Percentiles rank a stretch among this genome's conserved stretches.
Conservation (phyloP, 2,888 invertebrate genomes). For the Zaprionus obscuricornis region DNA sequence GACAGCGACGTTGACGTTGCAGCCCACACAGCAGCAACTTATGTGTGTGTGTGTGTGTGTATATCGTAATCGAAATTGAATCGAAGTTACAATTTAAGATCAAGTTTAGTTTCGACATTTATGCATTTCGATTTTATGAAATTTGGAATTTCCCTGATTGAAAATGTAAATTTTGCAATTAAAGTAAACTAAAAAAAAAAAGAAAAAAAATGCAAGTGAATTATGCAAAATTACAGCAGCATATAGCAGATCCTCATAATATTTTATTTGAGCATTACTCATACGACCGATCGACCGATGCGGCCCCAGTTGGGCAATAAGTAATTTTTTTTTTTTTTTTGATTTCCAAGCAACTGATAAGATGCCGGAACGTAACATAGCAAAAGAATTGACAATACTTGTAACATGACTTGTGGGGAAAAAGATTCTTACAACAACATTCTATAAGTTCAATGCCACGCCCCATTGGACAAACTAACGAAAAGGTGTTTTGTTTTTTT, state of each 20-base stretch:
- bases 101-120: no score
- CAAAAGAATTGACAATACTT: conserved; percentile 31
- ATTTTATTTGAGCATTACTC: conserved; percentile 40
- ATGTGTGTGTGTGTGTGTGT: conserved; percentile 3
- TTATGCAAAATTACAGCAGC: no score
- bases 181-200: no score
- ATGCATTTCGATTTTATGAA: no score
- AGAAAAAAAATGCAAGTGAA: no score
- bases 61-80: conserved; percentile 15
- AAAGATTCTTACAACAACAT: no score
- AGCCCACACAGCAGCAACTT: conserved; percentile 11
- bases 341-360: conserved; percentile 57
- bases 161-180: no score
- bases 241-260: no score
- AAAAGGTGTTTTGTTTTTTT: no score
- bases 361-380: conserved; percentile 40
- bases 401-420: conserved; percentile 6
- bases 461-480: no score
- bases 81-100: conserved; percentile 6
- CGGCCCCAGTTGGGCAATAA: conserved; percentile 17
- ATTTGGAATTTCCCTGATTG: conserved; percentile 1
- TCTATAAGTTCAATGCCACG: no score
- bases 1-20: conserved; percentile 12
- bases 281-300: conserved; percentile 14
- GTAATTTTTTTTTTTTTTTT: no score